These are phyloP conservation scores for Pristionchus exspectatus DNA, from an alignment of 2,888 invertebrate genomes.

Conservation along the genomic window DNA sequence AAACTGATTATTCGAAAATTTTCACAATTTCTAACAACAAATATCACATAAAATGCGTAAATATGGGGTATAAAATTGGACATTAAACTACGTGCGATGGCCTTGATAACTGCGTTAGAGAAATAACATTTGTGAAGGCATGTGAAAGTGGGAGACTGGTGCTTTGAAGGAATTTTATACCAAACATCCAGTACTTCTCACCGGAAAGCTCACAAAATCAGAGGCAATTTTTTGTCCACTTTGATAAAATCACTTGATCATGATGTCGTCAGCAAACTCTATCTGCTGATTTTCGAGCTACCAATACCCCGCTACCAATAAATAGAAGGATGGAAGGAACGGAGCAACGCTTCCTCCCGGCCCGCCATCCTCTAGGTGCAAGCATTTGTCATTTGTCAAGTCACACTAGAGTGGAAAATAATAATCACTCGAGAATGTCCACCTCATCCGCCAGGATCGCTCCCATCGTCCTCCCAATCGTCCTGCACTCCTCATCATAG, in stretches of 20 bases:
- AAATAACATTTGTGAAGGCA: neutral
- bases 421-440: neutral
- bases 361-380: no score
- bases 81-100: neutral
- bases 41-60: neutral
- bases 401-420: no score
- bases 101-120: neutral
- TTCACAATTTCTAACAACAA: neutral
- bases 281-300: no score
- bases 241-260: no score
- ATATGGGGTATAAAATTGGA: no score
- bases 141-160: neutral
- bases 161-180: neutral
- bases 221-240: no score
- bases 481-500: slow-evolving; percentile 67
- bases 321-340: no score
- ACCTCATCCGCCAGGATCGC: slow-evolving; percentile 80
- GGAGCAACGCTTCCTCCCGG: no score
- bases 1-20: neutral
- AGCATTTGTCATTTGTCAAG: no score
- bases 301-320: no score
- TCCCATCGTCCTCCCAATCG: slow-evolving; percentile 79
- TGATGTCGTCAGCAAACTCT: no score
- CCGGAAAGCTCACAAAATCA: no score
- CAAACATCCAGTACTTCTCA: neutral